Conservation (phyloP, 2,888 invertebrate species). For the Leucania comma region DNA sequence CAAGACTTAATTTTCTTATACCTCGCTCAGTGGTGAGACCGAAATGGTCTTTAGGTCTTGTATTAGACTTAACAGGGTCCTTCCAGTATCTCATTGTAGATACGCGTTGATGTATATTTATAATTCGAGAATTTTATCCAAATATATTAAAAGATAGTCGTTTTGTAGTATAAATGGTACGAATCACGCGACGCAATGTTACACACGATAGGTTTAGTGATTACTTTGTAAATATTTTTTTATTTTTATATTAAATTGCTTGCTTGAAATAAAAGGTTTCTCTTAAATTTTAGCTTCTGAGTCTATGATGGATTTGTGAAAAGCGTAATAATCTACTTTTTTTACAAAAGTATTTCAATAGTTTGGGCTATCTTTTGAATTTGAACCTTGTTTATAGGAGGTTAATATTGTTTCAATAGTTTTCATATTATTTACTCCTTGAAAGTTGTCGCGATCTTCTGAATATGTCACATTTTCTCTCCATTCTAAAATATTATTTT, state of each 20-base stretch:
- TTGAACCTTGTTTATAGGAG: slow-evolving; percentile 53
- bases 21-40: slow-evolving; percentile 82
- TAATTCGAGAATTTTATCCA: slow-evolving; percentile 82
- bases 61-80: slow-evolving; percentile 84
- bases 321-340: slow-evolving; percentile 23
- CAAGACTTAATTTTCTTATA: slow-evolving; percentile 75
- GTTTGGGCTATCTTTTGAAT: slow-evolving; percentile 1
- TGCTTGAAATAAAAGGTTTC: slow-evolving; percentile 60
- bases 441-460: not conserved
- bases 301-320: slow-evolving; percentile 38
- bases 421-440: not conserved
- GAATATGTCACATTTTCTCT: not conserved
- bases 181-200: slow-evolving; percentile 73
- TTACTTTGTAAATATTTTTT: slow-evolving; percentile 75
- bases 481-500: not conserved
- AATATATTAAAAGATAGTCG: slow-evolving; percentile 83
- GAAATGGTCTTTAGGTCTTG: slow-evolving; percentile 73
- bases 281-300: slow-evolving; percentile 50
- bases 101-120: slow-evolving; percentile 66
- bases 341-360: slow-evolving; percentile 12
- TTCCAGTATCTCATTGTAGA: slow-evolving; percentile 80
- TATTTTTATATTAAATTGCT: slow-evolving; percentile 59
- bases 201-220: slow-evolving; percentile 64
- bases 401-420: not conserved
- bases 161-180: slow-evolving; percentile 73